These are phyloP conservation scores for Holothuria leucospilota DNA, from an alignment of 53 echinoderm and acorn worm genomes.

Conservation along the genomic window DNA sequence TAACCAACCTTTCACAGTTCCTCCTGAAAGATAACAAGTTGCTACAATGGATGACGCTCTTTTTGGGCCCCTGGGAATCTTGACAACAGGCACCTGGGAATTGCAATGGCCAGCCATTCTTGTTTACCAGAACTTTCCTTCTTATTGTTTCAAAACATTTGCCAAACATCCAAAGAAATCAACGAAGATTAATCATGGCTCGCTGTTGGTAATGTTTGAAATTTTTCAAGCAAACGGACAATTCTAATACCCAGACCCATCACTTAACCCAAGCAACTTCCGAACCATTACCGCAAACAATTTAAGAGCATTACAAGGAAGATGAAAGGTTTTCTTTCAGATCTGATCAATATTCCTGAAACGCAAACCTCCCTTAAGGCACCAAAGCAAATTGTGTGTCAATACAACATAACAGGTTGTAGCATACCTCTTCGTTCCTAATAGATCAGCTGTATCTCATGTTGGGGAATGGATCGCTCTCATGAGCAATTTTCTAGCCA, in stretches of 20 bases:
- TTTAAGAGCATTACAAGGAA: slow-evolving; percentile 11
- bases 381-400: slow-evolving; percentile 36
- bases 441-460: slow-evolving; percentile 11
- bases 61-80: slow-evolving; percentile 30
- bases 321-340: not conserved
- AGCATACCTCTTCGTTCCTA: slow-evolving; percentile 3
- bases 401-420: slow-evolving; percentile 13
- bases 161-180: too few relatives aligned
- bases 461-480: slow-evolving; percentile 29
- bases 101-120: not conserved
- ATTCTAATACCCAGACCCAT: slow-evolving; percentile 3
- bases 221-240: slow-evolving; percentile 17
- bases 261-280: slow-evolving; percentile 3
- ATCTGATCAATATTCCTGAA: slow-evolving; percentile 42
- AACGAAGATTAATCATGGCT: too few relatives aligned
- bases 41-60: too few relatives aligned
- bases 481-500: slow-evolving; percentile 33
- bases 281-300: slow-evolving; percentile 23
- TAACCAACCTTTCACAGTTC: too few relatives aligned
- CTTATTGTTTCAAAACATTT: not conserved
- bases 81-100: slow-evolving; percentile 29
- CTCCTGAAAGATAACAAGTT: too few relatives aligned
- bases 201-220: too few relatives aligned
- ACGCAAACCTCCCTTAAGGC: slow-evolving; percentile 44
- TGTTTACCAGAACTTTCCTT: slow-evolving; percentile 4